Evolutionary conservation across 2,797 vertebrate genomes (phyloP), one percentile per base, ranked within the genome.

Genomic region (Emydoidea blandingii): DNA sequence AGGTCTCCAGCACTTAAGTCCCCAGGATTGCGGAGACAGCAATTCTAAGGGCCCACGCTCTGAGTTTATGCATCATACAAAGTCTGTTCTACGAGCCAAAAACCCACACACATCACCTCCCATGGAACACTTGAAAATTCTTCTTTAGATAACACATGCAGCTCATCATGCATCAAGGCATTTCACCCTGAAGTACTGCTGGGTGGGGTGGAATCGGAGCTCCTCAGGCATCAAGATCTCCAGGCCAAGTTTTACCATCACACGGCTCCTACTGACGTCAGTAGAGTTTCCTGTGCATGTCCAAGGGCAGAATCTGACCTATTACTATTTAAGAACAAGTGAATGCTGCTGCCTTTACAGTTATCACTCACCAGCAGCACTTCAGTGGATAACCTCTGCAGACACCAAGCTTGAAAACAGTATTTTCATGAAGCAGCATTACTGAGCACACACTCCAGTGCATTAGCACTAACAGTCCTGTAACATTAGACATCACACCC

Each of bases 401-500:
- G 31, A 34, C 31, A 62, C 31, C 31, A 62, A 8, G 34, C 31
- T 15, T 34, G 59, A 62, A 31, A 34, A 34, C 31, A 62, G 59
- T 15, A 62, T 34, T 62, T 34, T 62, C 59, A 16, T 62, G 59
- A 31, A 34, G 29, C 4, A 16, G 12, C 57, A 31, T 59, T 59
- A 29, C 57, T 31, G 29, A 31, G 12, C 29, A 3, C 31, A 16
- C 14, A 15, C 59, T 62, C 59, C 25, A 34, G 31, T 62, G 31
- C 59, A 62, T 62, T 62, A 62, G 31, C 31, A 34, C 31, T 16
- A 62, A 3, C 79, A 3, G 0, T 25, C 47, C n/a, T 34, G 85
- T 6, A 54, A 14, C 23, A 12, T 0, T 0, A 88, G 74, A 76
- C 8, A 12, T 44, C 87, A 52, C 79, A 27, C 23, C 0, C 3